Evolutionary conservation across 2,888 invertebrate genomes (phyloP), one percentile per base, ranked within the genome.

Genomic region (Aethes cnicana): DNA sequence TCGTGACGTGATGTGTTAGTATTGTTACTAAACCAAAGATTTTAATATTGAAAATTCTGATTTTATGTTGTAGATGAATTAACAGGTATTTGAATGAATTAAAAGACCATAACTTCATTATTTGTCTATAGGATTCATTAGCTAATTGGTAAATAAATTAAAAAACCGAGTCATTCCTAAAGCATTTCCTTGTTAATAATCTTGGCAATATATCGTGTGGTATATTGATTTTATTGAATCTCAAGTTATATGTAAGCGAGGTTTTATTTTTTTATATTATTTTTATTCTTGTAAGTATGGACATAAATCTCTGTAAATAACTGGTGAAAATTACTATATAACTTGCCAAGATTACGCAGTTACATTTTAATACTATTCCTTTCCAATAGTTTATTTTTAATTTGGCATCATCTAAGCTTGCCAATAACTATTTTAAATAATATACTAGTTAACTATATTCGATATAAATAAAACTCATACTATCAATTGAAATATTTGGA

Each of bases 21-120:
- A 48, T 48, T 57, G 42, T 64, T 62, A 68, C 62, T 59, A 62
- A 71, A 76, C 81, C 80, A 81, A 81, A 81, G 80, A 81, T 69
- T 67, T 60, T 67, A 66, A 63, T 74, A 69, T 75, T 69, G 69
- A 17, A 64, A 71, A 57, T 57, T 62, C 28, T 12, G 12, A 11
- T 39, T n/a, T 25, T 39, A 6, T n/a, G 32, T 17, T 7, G 32
- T 9, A 3, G 11, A 18, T 18, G 18, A 35, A 35, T 35, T 11
- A 18, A 9, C 9, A 16, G 7, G 16, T 16, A 1, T 33, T 35
- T 18, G 11, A 18, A 3, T 18, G 32, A 35, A 18, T 18, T 3
- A 2, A 5, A 8, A 6, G 25, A 39, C 21, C 23, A 9, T 12
- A 2, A 23, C 16, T 37, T 23, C 16, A 21, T 43, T 21, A 28